phyloP scores from a whole-genome alignment of 2,113 vertebrate species.

The Cephalophus harveyi region DNA sequence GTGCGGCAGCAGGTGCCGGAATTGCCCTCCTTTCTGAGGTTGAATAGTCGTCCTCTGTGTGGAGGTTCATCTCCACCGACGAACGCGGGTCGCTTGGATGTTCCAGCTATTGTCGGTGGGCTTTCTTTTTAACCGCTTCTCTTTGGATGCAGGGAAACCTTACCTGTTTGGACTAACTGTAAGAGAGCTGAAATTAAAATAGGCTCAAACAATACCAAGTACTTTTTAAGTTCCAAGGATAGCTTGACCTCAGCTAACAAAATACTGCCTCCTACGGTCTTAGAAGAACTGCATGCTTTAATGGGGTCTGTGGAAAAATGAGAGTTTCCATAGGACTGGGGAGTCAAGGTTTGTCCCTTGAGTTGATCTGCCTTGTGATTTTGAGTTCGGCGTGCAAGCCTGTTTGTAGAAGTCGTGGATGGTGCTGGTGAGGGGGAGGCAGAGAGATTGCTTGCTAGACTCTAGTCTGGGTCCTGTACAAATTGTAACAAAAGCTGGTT shows the following conservation, averaged over 20 bases:
- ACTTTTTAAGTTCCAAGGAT: background rate
- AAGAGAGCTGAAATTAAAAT: background rate
- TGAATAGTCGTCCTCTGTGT: background rate
- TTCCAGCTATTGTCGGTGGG: background rate
- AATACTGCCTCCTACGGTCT: background rate
- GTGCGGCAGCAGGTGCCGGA: background rate
- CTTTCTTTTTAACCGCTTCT: background rate
- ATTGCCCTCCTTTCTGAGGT: background rate
- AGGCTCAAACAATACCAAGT: background rate
- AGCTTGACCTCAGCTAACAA: background rate
- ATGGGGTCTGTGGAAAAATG: background rate
- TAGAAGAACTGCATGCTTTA: accelerated
- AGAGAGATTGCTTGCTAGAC: background rate
- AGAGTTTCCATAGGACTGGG: background rate
- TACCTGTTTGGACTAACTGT: background rate
- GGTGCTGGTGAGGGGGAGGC: background rate
- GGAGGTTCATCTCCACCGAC: accelerated
- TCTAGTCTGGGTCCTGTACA: background rate
- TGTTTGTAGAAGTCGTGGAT: accelerated
- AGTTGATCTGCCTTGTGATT: background rate
- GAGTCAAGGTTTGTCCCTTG: too few species aligned
- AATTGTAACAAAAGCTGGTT: background rate
- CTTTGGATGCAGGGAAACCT: background rate
- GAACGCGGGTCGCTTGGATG: background rate
- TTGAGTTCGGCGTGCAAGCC: background rate